Evolutionary conservation across 2,888 invertebrate species (phyloP).

Genomic region (Protophormia terraenovae): DNA sequence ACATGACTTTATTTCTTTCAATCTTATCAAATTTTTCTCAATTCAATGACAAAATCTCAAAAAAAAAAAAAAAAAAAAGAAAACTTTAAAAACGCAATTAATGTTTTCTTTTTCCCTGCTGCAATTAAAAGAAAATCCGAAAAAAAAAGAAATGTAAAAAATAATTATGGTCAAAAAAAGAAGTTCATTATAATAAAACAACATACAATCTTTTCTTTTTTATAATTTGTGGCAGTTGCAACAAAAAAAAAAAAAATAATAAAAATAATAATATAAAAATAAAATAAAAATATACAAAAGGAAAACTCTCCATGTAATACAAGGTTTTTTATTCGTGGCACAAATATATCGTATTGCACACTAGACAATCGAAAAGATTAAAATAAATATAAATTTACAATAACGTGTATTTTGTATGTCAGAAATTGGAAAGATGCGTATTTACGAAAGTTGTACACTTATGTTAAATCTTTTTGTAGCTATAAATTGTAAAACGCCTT

Average conservation of each 20-base stretch:
- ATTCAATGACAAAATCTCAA: too few relatives aligned
- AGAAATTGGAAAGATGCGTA: slow-evolving; percentile 2
- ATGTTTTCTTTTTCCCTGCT: background rate
- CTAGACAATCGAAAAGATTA: slow-evolving; percentile 27
- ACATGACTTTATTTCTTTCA: too few relatives aligned
- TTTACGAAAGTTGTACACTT: background rate
- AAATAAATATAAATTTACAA: slow-evolving; percentile 41
- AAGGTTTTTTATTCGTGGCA: background rate
- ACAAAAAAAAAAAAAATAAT: background rate
- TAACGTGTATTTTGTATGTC: background rate
- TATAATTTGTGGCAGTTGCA: background rate
- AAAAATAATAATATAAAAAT: background rate
- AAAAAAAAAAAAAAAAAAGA: too few relatives aligned
- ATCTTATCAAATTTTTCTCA: too few relatives aligned
- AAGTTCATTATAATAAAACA: background rate
- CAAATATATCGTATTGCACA: background rate
- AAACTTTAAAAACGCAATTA: background rate
- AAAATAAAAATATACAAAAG: background rate
- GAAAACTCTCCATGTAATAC: background rate
- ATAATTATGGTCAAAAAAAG: background rate
- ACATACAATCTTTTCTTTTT: background rate
- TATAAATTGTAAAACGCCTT: slow-evolving; percentile 7
- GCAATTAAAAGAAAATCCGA: background rate
- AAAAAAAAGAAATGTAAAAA: background rate
- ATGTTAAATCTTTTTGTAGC: background rate